Percentiles rank a stretch among this genome's conserved stretches.
phyloP scores from a whole-genome alignment of 2,888 invertebrate genomes.

The Cataglyphis cursor region DNA sequence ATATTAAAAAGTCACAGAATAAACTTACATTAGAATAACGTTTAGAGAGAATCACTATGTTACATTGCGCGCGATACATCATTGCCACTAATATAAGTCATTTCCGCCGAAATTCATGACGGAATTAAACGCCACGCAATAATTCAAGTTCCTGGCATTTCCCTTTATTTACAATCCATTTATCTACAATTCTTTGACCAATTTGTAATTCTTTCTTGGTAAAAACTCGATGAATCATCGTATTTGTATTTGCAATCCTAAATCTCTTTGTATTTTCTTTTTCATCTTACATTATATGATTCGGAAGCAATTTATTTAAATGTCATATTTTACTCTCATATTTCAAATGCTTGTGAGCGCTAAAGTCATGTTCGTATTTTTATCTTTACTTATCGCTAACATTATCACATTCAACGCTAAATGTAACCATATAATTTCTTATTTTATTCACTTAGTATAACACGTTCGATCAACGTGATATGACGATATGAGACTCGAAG shows the following conservation, averaged over 20 bases:
- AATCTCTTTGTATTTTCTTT: neutral
- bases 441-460: neutral
- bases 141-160: neutral
- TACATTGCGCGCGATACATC: neutral
- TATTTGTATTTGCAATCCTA: neutral
- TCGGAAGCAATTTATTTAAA: neutral
- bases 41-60: slow-evolving; percentile 17
- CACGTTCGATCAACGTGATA: neutral
- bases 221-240: neutral
- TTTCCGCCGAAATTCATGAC: no score
- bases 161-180: neutral
- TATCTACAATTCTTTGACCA: neutral
- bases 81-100: slow-evolving; percentile 15
- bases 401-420: neutral
- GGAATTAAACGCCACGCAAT: slow-evolving; percentile 20
- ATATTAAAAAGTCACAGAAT: neutral
- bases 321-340: neutral
- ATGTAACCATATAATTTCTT: neutral
- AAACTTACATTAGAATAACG: slow-evolving; percentile 45
- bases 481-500: slow-evolving; percentile 5
- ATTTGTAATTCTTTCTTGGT: neutral
- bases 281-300: neutral
- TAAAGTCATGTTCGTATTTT: neutral
- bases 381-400: neutral
- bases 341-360: neutral